Evolutionary conservation across 2,113 vertebrate genomes (phyloP).

Genomic region (Anoura caudifer): DNA sequence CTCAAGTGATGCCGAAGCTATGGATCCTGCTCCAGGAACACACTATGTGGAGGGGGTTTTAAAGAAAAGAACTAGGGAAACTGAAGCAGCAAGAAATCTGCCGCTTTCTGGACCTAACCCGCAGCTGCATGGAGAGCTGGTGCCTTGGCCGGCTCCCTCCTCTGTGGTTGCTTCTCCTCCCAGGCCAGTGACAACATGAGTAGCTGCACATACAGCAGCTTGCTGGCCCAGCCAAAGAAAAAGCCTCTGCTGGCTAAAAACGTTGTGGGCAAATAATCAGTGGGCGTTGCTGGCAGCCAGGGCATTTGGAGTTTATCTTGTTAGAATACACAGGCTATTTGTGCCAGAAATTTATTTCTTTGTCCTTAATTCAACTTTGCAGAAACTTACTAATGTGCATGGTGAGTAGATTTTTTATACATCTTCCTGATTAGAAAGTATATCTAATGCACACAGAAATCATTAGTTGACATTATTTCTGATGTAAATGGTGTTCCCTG

Average conservation of each 20-base stretch:
- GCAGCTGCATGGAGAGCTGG: background rate
- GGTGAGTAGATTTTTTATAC: background rate
- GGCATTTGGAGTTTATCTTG: slow-evolving; percentile 69
- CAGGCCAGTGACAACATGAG: background rate
- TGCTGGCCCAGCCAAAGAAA: slow-evolving; percentile 23
- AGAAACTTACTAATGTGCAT: background rate
- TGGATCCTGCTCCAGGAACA: background rate
- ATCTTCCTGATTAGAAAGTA: background rate
- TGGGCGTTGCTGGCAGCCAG: slow-evolving; percentile 17
- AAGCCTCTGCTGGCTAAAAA: background rate
- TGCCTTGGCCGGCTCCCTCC: background rate
- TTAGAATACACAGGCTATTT: slow-evolving; percentile 41
- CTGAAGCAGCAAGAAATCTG: background rate
- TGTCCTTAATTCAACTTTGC: background rate
- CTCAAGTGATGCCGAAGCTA: background rate
- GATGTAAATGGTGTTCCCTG: background rate
- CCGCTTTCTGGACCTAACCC: background rate
- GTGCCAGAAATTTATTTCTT: slow-evolving; percentile 33
- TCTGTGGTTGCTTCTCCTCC: background rate
- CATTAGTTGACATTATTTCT: background rate
- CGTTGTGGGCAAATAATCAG: background rate
- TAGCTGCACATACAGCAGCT: slow-evolving; percentile 26
- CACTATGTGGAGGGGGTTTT: background rate
- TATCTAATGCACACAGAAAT: background rate
- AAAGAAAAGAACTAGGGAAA: background rate